Evolutionary conservation across 1,140 invertebrate species (phyloP), one percentile per base, ranked within the genome.

Genomic region (Aphis craccivora): DNA sequence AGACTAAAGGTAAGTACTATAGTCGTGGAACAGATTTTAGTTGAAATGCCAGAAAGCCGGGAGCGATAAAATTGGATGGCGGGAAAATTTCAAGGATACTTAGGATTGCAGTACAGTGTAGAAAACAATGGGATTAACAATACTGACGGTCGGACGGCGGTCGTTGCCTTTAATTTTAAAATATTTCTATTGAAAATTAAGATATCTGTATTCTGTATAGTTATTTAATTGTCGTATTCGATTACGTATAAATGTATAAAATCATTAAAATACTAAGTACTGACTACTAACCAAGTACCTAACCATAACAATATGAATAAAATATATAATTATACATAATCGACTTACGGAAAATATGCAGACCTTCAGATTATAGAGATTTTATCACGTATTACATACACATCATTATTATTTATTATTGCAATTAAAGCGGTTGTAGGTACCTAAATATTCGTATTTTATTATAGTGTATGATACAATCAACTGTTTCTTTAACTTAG

Each of bases 61-160:
- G 22, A 40, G 9, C 37, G 83, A 84, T 43, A 84, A 84, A 84
- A 84, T 40, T 84, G 40, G 40, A 40, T 84, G 83, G 83, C 83
- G 83, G 83, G 83, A 84, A 84, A 84, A 84, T 25, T 43, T 84
- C 37, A 84, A 84, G 40, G 83, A 67, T 67, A n/a, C 11, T 30
- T 60, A 25, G 23, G 37, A 11, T 43, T 30, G 8, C 9, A 40
- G 22, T 30, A 25, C 83, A 84, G 83, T 84, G 83, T 40, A 84
- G 83, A 84, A 84, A 84, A 84, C 83, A 35, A 67, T 22, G 11
- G 60, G 23, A 67, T n/a, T 67, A 30, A 67, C 60, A 30, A 14
- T 67, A 67, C 30, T n/a, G 60, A 67, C 25, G 30, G 11, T 67
- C 9, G 25, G 9, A 25, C 25, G 25, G 55, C 55, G 60, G 60